These are phyloP conservation scores for Eurytoma californica DNA, from an alignment of 2,888 invertebrate genomes.

Conservation along the genomic window DNA sequence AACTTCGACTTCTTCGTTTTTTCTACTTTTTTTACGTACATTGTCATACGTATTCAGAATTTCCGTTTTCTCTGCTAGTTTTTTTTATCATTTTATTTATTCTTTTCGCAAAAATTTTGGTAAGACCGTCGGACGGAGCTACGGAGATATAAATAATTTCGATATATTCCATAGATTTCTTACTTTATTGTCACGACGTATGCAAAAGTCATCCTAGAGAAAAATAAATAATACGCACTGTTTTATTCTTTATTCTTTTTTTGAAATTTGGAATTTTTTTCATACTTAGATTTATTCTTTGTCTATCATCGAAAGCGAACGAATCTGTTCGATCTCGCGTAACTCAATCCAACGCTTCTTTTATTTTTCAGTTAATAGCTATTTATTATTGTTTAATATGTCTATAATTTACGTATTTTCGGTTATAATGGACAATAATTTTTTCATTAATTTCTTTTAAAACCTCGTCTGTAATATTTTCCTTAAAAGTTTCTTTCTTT, in stretches of 20 bases:
- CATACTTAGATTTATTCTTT: conserved; percentile 2
- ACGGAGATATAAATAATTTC: conserved; percentile 37
- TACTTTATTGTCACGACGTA: conserved; percentile 51
- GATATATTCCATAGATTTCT: conserved; percentile 35
- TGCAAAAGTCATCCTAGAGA: conserved; percentile 42
- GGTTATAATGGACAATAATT: conserved; percentile 58
- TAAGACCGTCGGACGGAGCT: conserved; percentile 53
- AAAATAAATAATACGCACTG: conserved; percentile 43
- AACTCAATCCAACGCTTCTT: conserved; percentile 51
- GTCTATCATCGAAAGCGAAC: conserved; percentile 14
- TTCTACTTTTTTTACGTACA: conserved; percentile 55
- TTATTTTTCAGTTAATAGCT: conserved; percentile 45
- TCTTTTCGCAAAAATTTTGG: conserved; percentile 43
- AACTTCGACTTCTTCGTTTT: conserved; percentile 40
- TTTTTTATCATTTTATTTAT: conserved; percentile 41
- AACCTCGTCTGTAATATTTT: conserved; percentile 55
- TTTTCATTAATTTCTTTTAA: conserved; percentile 52
- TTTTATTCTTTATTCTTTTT: background rate
- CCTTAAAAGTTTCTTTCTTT: conserved; percentile 20
- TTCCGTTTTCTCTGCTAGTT: conserved; percentile 51
- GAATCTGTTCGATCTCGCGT: conserved; percentile 37
- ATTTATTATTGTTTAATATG: conserved; percentile 56
- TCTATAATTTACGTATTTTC: conserved; percentile 58
- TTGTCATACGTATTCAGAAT: conserved; percentile 55
- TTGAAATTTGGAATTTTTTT: conserved; percentile 25